These are phyloP conservation scores for Dendrolimus houi DNA, from an alignment of 2,888 invertebrate species.

Conservation along the genomic window DNA sequence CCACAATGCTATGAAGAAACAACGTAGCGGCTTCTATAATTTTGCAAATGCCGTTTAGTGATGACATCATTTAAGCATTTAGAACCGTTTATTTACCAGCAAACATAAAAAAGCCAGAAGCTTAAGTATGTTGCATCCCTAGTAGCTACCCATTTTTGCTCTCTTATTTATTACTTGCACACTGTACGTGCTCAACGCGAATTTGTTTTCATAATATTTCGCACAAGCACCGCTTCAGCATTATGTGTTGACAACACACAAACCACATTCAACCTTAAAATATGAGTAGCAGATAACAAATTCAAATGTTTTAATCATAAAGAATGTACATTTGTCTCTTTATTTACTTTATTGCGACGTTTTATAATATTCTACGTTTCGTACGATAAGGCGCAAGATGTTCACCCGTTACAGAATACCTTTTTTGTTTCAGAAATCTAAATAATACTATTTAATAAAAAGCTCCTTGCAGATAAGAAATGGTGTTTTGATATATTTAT, in stretches of 20 bases:
- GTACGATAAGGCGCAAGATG: constrained; percentile 57
- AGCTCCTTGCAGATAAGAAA: too few relatives aligned
- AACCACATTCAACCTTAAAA: constrained; percentile 29
- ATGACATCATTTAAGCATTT: too few relatives aligned
- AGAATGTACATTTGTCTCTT: constrained; percentile 61
- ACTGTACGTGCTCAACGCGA: constrained; percentile 70
- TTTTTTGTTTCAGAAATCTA: constrained; percentile 43
- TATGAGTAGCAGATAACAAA: constrained; percentile 22
- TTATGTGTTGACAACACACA: constrained; percentile 33
- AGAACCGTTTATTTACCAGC: too few relatives aligned
- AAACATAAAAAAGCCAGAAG: too few relatives aligned
- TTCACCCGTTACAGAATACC: constrained; percentile 53
- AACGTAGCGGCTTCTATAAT: too few relatives aligned
- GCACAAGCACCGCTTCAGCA: constrained; percentile 42
- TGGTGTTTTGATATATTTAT: too few relatives aligned
- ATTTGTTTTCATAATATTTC: constrained; percentile 76
- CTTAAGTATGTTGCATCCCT: too few relatives aligned
- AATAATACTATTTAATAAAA: constrained; percentile 19
- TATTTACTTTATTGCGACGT: constrained; percentile 71
- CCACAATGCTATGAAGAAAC: too few relatives aligned
- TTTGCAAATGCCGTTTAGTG: too few relatives aligned
- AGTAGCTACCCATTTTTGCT: constrained; percentile 39
- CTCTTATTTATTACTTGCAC: constrained; percentile 70
- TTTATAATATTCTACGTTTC: constrained; percentile 70
- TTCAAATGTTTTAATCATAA: constrained; percentile 16